Conservation (phyloP, 2,797 vertebrate species). For the Mormyrops boulengeri region DNA sequence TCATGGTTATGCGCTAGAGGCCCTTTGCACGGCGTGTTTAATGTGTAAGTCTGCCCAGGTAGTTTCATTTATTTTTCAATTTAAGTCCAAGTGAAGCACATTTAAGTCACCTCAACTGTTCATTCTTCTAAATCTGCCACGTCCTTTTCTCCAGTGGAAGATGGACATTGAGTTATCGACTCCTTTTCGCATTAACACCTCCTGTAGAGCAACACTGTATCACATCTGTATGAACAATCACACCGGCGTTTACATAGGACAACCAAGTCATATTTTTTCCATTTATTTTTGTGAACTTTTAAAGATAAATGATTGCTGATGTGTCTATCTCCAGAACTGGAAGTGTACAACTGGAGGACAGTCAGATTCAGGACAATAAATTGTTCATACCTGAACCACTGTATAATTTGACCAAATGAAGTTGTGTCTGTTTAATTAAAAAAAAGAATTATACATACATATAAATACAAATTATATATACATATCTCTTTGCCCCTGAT, state of each 20-base stretch:
- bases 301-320: background rate
- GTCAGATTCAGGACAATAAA: conserved; percentile 35
- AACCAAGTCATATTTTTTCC: background rate
- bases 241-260: background rate
- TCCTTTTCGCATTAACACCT: background rate
- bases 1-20: background rate
- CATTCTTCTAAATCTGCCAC: conserved; percentile 38
- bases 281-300: background rate
- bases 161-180: background rate
- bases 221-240: background rate
- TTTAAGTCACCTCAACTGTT: background rate
- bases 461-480: conserved; percentile 3
- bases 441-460: conserved; percentile 18
- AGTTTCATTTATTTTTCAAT: background rate
- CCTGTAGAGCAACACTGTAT: background rate
- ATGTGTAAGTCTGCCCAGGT: background rate
- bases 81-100: background rate
- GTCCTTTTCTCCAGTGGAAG: conserved; percentile 26
- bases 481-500: conserved; percentile 60
- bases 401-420: conserved; percentile 25
- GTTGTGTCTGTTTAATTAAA: conserved; percentile 32
- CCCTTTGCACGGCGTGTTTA: background rate
- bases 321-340: conserved; percentile 24
- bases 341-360: conserved; percentile 48
- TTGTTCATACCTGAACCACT: conserved; percentile 36